phyloP scores from a whole-genome alignment of 2,797 vertebrate species.

The Echeneis naucrates region DNA sequence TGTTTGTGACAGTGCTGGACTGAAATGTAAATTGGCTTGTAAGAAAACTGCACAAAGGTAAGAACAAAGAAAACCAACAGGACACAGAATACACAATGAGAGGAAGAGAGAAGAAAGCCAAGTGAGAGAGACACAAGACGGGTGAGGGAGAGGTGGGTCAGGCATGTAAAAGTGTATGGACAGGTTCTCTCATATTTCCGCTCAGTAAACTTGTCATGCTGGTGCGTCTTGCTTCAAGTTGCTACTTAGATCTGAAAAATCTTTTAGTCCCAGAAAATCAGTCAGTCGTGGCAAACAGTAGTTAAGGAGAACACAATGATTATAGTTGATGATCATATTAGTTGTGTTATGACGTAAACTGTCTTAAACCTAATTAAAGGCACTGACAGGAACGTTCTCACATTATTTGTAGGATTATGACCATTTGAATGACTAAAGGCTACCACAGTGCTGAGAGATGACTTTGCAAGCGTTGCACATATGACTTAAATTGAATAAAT shows the following conservation, averaged over 20 bases:
- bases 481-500: background rate
- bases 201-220: slow-evolving; percentile 43
- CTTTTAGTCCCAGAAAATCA: slow-evolving; percentile 33
- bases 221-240: slow-evolving; percentile 56
- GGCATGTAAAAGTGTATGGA: slow-evolving; percentile 59
- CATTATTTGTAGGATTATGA: background rate
- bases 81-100: slow-evolving; percentile 23
- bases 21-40: slow-evolving; percentile 22
- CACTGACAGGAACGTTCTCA: slow-evolving; percentile 6
- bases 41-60: slow-evolving; percentile 3
- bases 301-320: background rate
- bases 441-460: background rate
- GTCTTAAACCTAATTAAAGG: slow-evolving; percentile 10
- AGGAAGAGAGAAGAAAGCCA: slow-evolving; percentile 9
- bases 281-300: slow-evolving; percentile 1
- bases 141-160: slow-evolving; percentile 33
- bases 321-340: background rate
- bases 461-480: background rate
- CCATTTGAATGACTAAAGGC: background rate
- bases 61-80: slow-evolving; percentile 26
- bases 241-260: slow-evolving; percentile 39
- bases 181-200: slow-evolving; percentile 67
- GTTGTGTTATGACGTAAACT: slow-evolving; percentile 23
- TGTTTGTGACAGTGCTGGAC: background rate
- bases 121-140: slow-evolving; percentile 21